Percentiles rank a stretch among this genome's conserved stretches.
Conservation (phyloP, 2,888 invertebrate species). For the Apamea epomidion region DNA sequence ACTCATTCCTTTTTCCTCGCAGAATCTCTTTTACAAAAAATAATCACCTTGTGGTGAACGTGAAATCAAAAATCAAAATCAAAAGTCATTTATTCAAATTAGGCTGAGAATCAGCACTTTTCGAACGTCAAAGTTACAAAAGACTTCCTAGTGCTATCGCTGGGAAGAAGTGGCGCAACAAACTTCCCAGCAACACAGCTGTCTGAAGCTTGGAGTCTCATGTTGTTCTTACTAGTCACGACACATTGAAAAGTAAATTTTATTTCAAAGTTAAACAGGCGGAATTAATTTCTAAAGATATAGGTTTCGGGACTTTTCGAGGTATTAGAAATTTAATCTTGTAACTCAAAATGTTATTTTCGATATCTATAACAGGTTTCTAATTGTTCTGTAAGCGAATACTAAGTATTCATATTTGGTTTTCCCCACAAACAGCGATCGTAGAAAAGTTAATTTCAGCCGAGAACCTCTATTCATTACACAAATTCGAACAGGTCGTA, state of each 20-base stretch:
- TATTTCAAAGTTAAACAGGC: neutral
- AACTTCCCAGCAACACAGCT: too few species aligned
- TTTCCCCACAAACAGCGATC: neutral
- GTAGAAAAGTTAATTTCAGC: neutral
- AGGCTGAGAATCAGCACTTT: too few species aligned
- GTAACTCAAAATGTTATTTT: neutral
- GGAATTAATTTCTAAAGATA: neutral
- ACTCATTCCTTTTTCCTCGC: neutral
- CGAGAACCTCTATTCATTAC: conserved; percentile 15
- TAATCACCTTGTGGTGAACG: neutral
- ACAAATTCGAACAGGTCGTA: conserved; percentile 11
- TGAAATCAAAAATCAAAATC: too few species aligned
- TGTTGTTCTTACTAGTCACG: neutral
- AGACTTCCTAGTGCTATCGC: too few species aligned
- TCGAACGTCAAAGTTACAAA: too few species aligned
- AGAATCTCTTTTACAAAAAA: conserved; percentile 2
- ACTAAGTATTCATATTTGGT: neutral
- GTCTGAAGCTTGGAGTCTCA: neutral
- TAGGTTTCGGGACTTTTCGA: neutral
- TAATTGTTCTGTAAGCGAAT: neutral
- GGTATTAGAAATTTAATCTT: neutral
- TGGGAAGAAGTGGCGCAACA: too few species aligned
- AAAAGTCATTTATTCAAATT: too few species aligned
- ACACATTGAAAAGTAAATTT: neutral
- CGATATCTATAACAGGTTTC: neutral